Conservation (phyloP, 2,797 vertebrate genomes). For the Microctenopoma stevenorrisi region DNA sequence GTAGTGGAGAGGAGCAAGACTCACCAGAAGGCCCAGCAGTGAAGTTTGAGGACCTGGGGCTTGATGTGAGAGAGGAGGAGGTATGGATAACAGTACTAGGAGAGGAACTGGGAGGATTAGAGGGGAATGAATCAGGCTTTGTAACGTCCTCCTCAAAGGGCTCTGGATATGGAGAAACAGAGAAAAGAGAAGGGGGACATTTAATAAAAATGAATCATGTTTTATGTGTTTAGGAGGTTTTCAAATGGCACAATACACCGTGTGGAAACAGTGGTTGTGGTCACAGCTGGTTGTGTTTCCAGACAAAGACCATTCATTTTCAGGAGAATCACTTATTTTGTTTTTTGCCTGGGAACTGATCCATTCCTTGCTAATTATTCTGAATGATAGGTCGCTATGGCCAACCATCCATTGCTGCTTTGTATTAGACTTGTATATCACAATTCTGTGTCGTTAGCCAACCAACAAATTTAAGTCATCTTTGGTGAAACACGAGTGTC, state of each 20-base stretch:
- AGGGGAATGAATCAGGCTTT: slow-evolving; percentile 49
- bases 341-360: slow-evolving; percentile 23
- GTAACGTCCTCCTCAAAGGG: slow-evolving; percentile 62
- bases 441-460: background rate
- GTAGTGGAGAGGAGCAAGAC: slow-evolving; percentile 33
- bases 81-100: slow-evolving; percentile 58
- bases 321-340: slow-evolving; percentile 15
- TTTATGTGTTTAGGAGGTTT: slow-evolving; percentile 16
- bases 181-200: slow-evolving; percentile 15
- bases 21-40: slow-evolving; percentile 74
- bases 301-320: slow-evolving; percentile 18
- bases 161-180: slow-evolving; percentile 66
- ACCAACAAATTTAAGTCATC: too few relatives aligned
- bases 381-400: slow-evolving; percentile 9
- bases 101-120: slow-evolving; percentile 52
- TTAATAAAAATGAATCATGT: slow-evolving; percentile 46
- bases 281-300: slow-evolving; percentile 43
- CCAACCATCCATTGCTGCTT: slow-evolving; percentile 2
- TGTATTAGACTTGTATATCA: background rate
- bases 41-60: slow-evolving; percentile 58
- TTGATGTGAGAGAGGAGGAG: slow-evolving; percentile 48
- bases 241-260: slow-evolving; percentile 12
- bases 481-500: too few relatives aligned
- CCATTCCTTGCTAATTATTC: slow-evolving; percentile 4
- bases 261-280: slow-evolving; percentile 36